phyloP scores from a whole-genome alignment of 2,113 vertebrate genomes.

The Sisor rabdophorus region DNA sequence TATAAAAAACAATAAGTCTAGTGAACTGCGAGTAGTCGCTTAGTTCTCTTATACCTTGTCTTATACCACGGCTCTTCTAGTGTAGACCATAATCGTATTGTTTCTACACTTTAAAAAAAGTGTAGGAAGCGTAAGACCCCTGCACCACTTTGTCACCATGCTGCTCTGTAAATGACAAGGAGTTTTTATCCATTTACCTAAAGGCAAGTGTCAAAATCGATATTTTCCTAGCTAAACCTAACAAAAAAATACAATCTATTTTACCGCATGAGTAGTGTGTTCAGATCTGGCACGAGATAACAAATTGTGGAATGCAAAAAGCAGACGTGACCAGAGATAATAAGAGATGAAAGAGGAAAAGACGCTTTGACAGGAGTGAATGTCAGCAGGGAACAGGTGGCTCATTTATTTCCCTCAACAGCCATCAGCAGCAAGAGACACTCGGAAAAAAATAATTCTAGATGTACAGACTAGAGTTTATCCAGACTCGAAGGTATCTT shows the following conservation, averaged over 20 bases:
- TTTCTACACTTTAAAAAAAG: too few species aligned
- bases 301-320: constrained; percentile 80
- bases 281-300: constrained; percentile 75
- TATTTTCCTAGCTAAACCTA: not conserved
- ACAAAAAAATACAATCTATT: constrained; percentile 5
- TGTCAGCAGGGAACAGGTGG: constrained; percentile 65
- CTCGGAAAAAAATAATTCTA: constrained; percentile 10
- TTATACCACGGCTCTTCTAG: too few species aligned
- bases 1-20: too few species aligned
- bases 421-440: constrained; percentile 8
- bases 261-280: constrained; percentile 32
- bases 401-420: constrained; percentile 28
- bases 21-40: too few species aligned
- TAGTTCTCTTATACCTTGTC: too few species aligned
- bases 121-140: too few species aligned
- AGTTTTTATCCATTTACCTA: not conserved
- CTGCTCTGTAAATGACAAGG: not conserved
- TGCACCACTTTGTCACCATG: not conserved
- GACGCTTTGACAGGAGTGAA: constrained; percentile 70
- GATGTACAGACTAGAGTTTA: not conserved
- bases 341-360: constrained; percentile 73
- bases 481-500: not conserved
- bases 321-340: constrained; percentile 85
- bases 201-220: not conserved
- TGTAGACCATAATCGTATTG: not conserved